Evolutionary conservation across 1,140 invertebrate genomes (phyloP).

Genomic region (Arion vulgaris): DNA sequence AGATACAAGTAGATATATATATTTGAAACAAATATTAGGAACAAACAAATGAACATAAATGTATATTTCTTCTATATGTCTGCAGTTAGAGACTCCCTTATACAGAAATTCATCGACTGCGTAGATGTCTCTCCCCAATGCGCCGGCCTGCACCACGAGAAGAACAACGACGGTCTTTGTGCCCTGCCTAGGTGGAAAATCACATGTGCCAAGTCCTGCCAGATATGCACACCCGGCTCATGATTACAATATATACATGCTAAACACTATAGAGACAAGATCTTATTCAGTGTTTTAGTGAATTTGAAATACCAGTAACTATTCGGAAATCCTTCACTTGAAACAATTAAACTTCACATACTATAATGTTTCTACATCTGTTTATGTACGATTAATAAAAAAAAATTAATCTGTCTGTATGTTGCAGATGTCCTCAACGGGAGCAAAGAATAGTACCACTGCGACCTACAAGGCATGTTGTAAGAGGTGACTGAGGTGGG

Average conservation of each 20-base stretch:
- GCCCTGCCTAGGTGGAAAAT: not conserved
- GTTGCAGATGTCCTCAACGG: too few species aligned
- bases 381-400: not conserved
- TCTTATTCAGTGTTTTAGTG: not conserved
- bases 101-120: not conserved
- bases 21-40: too few species aligned
- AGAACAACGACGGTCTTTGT: not conserved
- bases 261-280: not conserved
- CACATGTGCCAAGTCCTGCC: constrained; percentile 1
- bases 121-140: not conserved
- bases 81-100: not conserved
- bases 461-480: too few species aligned
- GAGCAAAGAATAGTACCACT: too few species aligned
- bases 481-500: too few species aligned
- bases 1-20: too few species aligned
- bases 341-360: too few species aligned
- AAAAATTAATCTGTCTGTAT: not conserved
- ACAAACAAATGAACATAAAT: too few species aligned
- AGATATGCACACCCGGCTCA: not conserved
- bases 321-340: too few species aligned
- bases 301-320: not conserved
- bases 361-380: not conserved
- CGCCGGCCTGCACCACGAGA: not conserved
- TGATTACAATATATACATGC: not conserved
- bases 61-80: not conserved